Percentiles rank a stretch among this genome's conserved stretches.
Conservation (phyloP, 2,888 invertebrate genomes). For the Lithosia quadra region DNA sequence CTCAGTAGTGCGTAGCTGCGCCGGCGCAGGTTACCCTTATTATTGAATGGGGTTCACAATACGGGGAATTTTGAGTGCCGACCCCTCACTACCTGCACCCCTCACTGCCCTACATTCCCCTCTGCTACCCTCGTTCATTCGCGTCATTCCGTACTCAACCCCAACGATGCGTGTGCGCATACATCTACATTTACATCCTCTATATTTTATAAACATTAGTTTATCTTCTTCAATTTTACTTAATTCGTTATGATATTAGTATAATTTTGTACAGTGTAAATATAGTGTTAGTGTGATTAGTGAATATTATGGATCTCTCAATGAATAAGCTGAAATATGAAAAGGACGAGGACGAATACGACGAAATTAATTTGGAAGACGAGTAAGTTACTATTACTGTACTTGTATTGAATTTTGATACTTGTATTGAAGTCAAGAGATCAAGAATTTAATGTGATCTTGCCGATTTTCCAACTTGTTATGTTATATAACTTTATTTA, state of each 20-base stretch:
- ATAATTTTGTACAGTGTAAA: slow-evolving; percentile 57
- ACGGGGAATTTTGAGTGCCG: slow-evolving; percentile 70
- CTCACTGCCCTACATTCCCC: slow-evolving; percentile 27
- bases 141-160: slow-evolving; percentile 69
- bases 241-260: slow-evolving; percentile 59
- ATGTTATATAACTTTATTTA: too few species aligned
- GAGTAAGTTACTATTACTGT: slow-evolving; percentile 52
- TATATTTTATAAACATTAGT: slow-evolving; percentile 28
- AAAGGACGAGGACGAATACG: slow-evolving; percentile 70
- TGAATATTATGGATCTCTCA: slow-evolving; percentile 79
- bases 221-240: slow-evolving; percentile 48
- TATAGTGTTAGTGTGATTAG: slow-evolving; percentile 49
- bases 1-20: slow-evolving; percentile 53
- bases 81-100: slow-evolving; percentile 75
- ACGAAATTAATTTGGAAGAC: slow-evolving; percentile 58
- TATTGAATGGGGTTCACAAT: slow-evolving; percentile 63
- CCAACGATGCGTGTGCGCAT: slow-evolving; percentile 75
- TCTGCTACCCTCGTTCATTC: slow-evolving; percentile 41
- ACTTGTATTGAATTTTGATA: neutral
- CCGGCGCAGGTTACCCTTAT: slow-evolving; percentile 61
- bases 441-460: too few species aligned
- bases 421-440: neutral
- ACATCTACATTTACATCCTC: slow-evolving; percentile 42
- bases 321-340: slow-evolving; percentile 73
- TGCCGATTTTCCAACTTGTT: neutral